Evolutionary conservation across 2,797 vertebrate species (phyloP).

Genomic region (Catharus ustulatus): DNA sequence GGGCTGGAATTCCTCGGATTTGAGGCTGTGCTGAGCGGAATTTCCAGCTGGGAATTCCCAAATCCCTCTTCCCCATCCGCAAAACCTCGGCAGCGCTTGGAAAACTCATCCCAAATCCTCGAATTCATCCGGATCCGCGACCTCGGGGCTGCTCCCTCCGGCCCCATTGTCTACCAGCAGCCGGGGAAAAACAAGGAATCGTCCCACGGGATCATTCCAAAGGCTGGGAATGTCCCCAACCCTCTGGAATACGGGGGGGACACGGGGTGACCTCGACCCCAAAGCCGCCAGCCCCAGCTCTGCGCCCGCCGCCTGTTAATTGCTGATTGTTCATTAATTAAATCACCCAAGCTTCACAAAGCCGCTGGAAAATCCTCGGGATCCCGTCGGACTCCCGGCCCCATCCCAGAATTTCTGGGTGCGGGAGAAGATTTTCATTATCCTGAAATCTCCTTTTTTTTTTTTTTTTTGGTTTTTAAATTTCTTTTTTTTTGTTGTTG

Average conservation of each 20-base stretch:
- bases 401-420: background rate
- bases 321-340: background rate
- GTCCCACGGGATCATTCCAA: fast-evolving
- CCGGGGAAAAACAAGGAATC: background rate
- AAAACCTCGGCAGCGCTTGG: background rate
- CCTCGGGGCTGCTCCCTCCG: background rate
- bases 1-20: background rate
- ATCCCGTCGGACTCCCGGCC: background rate
- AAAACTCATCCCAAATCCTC: background rate
- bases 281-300: background rate
- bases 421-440: background rate
- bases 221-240: background rate
- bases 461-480: background rate
- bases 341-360: background rate
- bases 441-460: background rate
- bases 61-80: background rate
- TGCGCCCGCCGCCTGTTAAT: background rate
- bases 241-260: background rate
- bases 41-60: background rate
- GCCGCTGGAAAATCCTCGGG: background rate
- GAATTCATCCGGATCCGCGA: background rate
- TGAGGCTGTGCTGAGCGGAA: background rate
- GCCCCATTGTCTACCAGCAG: background rate
- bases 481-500: background rate
- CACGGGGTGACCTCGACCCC: background rate